Evolutionary conservation across 2,113 vertebrate genomes (phyloP).

Genomic region (Dasyornis broadbenti): DNA sequence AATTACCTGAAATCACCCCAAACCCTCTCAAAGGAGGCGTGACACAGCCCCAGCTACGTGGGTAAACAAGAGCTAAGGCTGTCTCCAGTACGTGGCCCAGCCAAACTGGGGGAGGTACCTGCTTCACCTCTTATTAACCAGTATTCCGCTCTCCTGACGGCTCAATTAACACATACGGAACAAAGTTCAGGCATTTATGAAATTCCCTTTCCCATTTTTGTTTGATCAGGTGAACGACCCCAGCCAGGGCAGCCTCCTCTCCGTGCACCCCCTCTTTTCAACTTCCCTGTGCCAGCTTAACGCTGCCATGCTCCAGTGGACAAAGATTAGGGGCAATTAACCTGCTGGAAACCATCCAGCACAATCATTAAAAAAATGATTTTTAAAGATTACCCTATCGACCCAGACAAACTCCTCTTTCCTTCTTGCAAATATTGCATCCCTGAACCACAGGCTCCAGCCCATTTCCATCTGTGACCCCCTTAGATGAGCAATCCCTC

Average conservation of each 20-base stretch:
- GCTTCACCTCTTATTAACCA: not conserved
- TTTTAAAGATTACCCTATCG: slow-evolving; percentile 6
- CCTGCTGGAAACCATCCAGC: not conserved
- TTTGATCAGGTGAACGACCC: not conserved
- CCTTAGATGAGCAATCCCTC: not conserved
- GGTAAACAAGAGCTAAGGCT: not conserved
- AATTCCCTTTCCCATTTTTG: not conserved
- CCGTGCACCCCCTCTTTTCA: rapidly evolving
- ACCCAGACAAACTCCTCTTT: not conserved
- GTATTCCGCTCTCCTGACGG: not conserved
- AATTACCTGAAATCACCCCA: not conserved
- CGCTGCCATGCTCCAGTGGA: not conserved
- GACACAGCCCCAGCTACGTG: not conserved
- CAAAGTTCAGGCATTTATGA: not conserved
- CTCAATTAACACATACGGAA: not conserved
- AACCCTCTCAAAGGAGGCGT: not conserved
- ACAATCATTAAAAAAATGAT: not conserved
- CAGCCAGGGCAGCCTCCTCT: not conserved
- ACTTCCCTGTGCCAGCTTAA: not conserved
- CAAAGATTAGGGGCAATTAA: slow-evolving; percentile 16
- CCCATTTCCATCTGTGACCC: not conserved
- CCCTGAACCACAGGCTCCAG: not conserved
- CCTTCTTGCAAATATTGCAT: not conserved
- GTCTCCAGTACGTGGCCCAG: not conserved
- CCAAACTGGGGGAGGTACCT: not conserved